Base-by-base conservation (phyloP, 2,888 invertebrate genomes). In the Pollenia griseotomentosa region DNA sequence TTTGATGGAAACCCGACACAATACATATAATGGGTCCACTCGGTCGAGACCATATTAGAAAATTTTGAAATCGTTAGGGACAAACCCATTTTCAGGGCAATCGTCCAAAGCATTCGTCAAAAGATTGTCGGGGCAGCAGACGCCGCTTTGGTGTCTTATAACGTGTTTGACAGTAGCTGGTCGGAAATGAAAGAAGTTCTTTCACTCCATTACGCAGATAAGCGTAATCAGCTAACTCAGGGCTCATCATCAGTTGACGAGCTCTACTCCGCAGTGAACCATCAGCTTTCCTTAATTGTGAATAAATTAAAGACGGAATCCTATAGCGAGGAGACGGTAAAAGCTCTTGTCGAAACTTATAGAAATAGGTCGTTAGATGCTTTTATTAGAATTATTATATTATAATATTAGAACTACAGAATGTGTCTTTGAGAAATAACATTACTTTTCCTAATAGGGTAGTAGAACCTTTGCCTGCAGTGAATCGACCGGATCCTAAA, bases 151-250 rank as follows among this genome's bases (percentile, higher is more conserved):
- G 57, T 87, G 0, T 83, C 81, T 1, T 85, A 85, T 44, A 86
- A 88, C n/a, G 71, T 84, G 11, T 78, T 84, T 23, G 68, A 87
- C 51, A 53, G 33, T 8, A 70, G 87, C 48, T 88, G 88, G 88
- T 9, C 16, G 0, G 59, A 85, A 6, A 88, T 88, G 0, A 89
- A 89, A 40, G 59, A 42, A 59, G 80, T 84, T 16, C 74, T 87
- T 2, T 88, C 87, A 4, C 75, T 89, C n/a, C 88, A 86, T n/a
- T 88, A 48, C 10, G 83, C 89, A 51, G 86, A 89, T 65, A 86
- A 89, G 74, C 53, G 89, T 0, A 82, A 75, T 73, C 79, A 78
- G 16, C 59, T 89, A 9, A 48, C 85, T 2, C 88, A 88, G 63
- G 70, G 84, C 23, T 78, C 73, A 70, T n/a, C n/a, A 75, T 85